phyloP scores from a whole-genome alignment of 2,797 vertebrate species.

The Enteromius argenteus region DNA sequence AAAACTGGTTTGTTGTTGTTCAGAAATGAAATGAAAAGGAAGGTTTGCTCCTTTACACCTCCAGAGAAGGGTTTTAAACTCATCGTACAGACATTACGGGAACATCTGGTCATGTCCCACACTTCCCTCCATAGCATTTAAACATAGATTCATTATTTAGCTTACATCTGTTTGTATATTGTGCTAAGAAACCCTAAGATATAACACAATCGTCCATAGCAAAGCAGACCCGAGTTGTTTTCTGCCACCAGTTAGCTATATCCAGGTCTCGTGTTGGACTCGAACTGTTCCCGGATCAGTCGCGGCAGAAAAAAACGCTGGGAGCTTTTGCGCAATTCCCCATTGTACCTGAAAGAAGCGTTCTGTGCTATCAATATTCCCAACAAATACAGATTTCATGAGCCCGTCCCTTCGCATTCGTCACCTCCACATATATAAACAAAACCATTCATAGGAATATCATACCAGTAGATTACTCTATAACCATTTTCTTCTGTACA shows the following conservation, averaged over 20 bases:
- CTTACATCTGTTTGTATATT: conserved; percentile 63
- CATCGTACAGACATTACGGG: conserved; percentile 18
- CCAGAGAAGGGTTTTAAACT: conserved; percentile 16
- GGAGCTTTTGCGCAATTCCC: conserved; percentile 29
- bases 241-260: background rate
- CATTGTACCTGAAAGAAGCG: conserved; percentile 62
- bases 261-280: conserved; percentile 7
- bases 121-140: conserved; percentile 54
- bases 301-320: conserved; percentile 11
- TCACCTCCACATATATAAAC: conserved; percentile 52
- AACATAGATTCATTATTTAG: conserved; percentile 63
- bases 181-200: conserved; percentile 62
- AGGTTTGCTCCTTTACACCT: conserved; percentile 36
- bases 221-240: background rate
- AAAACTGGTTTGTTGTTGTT: conserved; percentile 57
- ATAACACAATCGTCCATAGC: conserved; percentile 50
- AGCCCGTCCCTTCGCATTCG: conserved; percentile 47
- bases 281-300: conserved; percentile 17
- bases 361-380: conserved; percentile 62
- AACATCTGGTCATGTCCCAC: conserved; percentile 24
- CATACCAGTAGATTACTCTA: conserved; percentile 55
- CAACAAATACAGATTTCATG: conserved; percentile 49
- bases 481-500: conserved; percentile 52
- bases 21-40: conserved; percentile 7
- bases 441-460: conserved; percentile 55